Evolutionary conservation across 2,888 invertebrate genomes (phyloP).

Genomic region (Teleogryllus oceanicus): DNA sequence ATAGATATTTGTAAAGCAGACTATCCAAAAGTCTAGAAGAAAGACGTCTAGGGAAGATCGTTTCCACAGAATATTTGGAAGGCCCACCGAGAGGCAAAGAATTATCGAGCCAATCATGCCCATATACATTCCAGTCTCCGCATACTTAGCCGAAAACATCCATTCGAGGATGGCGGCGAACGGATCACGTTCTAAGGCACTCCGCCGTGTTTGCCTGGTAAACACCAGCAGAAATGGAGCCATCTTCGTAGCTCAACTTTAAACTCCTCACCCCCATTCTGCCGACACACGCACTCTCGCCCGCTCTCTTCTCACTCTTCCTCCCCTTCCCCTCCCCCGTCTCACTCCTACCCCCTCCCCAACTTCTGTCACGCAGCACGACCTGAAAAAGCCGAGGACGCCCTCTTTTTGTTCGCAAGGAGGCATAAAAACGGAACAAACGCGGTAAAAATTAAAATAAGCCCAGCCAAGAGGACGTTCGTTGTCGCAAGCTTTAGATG

Average conservation of each 20-base stretch:
- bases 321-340: background rate
- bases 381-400: background rate
- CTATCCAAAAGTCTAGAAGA: too few species aligned
- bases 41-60: too few species aligned
- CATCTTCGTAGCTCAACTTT: conserved; percentile 18
- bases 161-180: too few species aligned
- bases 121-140: too few species aligned
- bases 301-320: background rate
- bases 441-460: conserved; percentile 18
- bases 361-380: background rate
- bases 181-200: background rate
- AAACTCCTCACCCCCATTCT: background rate
- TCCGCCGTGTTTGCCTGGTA: background rate
- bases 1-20: too few species aligned
- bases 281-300: background rate
- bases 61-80: too few species aligned
- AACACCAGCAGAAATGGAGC: conserved; percentile 6
- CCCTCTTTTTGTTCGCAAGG: background rate
- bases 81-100: too few species aligned
- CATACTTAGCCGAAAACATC: too few species aligned
- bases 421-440: conserved; percentile 5
- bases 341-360: background rate
- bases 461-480: background rate
- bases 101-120: too few species aligned
- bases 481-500: too few species aligned